Percentiles rank a stretch among this genome's conserved stretches.
Conservation (phyloP, 1,140 invertebrate species). For the Orchestia grillus region DNA sequence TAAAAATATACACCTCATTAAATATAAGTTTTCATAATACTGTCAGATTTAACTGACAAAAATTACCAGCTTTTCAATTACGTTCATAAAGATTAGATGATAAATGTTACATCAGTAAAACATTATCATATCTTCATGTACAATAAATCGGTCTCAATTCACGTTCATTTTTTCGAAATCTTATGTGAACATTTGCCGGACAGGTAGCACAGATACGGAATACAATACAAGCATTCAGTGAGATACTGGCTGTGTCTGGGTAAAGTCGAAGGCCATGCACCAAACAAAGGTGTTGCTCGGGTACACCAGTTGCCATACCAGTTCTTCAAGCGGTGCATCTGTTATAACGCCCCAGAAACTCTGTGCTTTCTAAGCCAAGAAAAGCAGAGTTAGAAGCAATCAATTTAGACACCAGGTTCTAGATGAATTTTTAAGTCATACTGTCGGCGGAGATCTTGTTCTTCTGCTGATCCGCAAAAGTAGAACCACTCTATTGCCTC, state of each 20-base stretch:
- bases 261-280: not conserved
- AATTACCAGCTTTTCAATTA: too few relatives aligned
- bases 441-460: not conserved
- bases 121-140: too few relatives aligned
- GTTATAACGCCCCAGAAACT: not conserved
- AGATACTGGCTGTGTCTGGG: too few relatives aligned
- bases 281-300: not conserved
- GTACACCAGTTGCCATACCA: not conserved
- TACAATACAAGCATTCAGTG: not conserved
- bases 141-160: not conserved
- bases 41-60: too few relatives aligned
- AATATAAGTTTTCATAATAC: too few relatives aligned
- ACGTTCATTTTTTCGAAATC: not conserved
- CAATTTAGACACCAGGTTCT: not conserved
- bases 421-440: not conserved
- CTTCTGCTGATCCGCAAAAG: not conserved
- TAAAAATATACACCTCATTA: too few relatives aligned
- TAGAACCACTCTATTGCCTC: not conserved
- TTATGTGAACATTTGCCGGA: not conserved
- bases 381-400: not conserved
- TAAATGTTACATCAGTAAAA: too few relatives aligned
- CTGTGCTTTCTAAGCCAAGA: not conserved
- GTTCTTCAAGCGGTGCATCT: not conserved
- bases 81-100: too few relatives aligned
- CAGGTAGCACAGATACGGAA: not conserved